These are phyloP conservation scores for Drosophila meridionalis DNA, from an alignment of 2,888 invertebrate species.

Conservation along the genomic window DNA sequence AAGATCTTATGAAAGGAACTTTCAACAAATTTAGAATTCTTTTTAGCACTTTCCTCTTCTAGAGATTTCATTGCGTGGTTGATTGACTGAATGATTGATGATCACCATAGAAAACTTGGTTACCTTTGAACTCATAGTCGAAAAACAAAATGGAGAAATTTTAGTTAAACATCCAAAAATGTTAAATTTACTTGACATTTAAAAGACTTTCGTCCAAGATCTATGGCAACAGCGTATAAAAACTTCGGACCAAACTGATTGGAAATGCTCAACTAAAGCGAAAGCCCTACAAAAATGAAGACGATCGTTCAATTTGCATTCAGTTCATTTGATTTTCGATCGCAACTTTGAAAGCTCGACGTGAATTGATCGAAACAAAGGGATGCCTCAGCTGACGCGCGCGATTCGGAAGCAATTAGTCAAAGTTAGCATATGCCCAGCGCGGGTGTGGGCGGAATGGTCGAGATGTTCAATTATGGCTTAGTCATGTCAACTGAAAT, in stretches of 20 bases:
- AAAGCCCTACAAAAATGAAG: neutral
- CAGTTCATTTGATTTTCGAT: neutral
- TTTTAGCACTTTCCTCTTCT: neutral
- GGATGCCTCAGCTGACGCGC: conserved; percentile 23
- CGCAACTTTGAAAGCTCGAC: neutral
- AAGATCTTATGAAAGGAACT: neutral
- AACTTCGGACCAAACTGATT: neutral
- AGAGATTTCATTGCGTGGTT: neutral
- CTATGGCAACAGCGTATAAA: neutral
- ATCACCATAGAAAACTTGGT: neutral
- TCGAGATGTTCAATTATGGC: neutral
- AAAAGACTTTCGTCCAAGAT: neutral
- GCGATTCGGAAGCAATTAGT: conserved; percentile 32
- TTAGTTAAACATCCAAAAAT: neutral
- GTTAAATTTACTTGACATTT: neutral
- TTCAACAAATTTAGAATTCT: too few relatives aligned
- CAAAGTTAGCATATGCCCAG: conserved; percentile 14
- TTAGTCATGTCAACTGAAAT: conserved; percentile 21
- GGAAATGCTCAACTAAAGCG: neutral
- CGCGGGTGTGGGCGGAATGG: neutral
- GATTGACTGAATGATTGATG: neutral
- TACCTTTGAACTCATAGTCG: neutral
- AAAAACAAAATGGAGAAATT: neutral
- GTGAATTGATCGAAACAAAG: neutral
- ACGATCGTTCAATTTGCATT: neutral